phyloP scores from a whole-genome alignment of 30 jellyfish, hydroid and myxozoan species.

The Rhopilema esculentum region DNA sequence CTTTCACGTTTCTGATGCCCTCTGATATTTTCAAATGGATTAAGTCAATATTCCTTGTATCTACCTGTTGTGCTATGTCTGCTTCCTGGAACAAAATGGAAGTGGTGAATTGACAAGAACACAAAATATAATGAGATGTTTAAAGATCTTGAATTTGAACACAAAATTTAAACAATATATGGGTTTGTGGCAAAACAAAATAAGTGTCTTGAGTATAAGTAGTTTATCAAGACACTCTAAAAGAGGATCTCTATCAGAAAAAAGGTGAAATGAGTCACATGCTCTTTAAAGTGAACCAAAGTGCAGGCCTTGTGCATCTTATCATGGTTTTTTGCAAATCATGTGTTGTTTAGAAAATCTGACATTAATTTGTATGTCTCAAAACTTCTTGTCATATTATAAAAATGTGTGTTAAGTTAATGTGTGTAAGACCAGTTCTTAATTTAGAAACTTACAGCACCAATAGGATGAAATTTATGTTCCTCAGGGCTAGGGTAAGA shows the following conservation, averaged over 20 bases:
- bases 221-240: slow-evolving; percentile 9
- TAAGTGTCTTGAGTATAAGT: not conserved
- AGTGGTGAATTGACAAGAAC: slow-evolving; percentile 19
- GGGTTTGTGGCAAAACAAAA: not conserved
- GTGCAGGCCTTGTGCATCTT: not conserved
- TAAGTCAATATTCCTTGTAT: slow-evolving; percentile 6
- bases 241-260: no score
- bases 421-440: not conserved
- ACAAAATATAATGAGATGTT: slow-evolving; percentile 1
- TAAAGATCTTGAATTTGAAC: not conserved
- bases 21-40: slow-evolving; percentile 20
- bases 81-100: slow-evolving; percentile 27
- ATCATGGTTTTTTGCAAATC: not conserved
- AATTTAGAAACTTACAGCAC: slow-evolving; percentile 17
- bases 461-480: slow-evolving; percentile 19
- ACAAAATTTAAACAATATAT: not conserved
- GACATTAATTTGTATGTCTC: not conserved
- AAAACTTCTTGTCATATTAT: not conserved
- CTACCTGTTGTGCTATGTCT: slow-evolving; percentile 14
- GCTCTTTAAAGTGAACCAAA: slow-evolving; percentile 28
- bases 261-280: no score
- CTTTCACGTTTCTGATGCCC: slow-evolving; percentile 34
- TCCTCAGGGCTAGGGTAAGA: slow-evolving; percentile 29
- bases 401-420: not conserved
- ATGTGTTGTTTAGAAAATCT: no score